These are phyloP conservation scores for Brachypalpus laphriformis DNA, from an alignment of 2,888 invertebrate genomes.

Conservation along the genomic window DNA sequence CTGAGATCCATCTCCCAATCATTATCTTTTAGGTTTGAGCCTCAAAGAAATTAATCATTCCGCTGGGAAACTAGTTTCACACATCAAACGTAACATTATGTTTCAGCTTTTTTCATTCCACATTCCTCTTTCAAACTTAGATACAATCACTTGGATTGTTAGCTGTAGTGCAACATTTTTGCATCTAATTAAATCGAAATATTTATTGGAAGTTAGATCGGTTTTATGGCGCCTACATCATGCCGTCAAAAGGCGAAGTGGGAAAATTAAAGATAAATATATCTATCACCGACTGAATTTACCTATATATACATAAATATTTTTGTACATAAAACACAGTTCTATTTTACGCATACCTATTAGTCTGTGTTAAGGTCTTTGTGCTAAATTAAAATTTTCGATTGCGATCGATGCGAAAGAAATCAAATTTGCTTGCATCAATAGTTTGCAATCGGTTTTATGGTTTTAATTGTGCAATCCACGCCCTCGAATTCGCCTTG, in stretches of 20 bases:
- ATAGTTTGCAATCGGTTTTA: slow-evolving; percentile 4
- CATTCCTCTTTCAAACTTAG: not conserved
- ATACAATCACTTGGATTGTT: not conserved
- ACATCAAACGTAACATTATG: not conserved
- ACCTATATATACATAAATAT: not conserved
- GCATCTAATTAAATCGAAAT: slow-evolving; percentile 2
- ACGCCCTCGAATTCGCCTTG: slow-evolving; percentile 66
- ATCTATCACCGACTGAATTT: not conserved
- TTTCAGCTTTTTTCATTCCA: not conserved
- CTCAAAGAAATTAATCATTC: not conserved
- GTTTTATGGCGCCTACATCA: not conserved
- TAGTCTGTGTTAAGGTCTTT: not conserved
- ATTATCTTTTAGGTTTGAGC: not conserved
- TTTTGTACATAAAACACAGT: not conserved
- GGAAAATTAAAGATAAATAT: not conserved
- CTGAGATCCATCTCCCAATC: no score
- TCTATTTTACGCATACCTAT: not conserved
- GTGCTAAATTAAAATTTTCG: slow-evolving; percentile 2
- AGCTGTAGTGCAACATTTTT: not conserved
- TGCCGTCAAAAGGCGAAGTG: not conserved
- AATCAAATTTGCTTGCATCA: not conserved
- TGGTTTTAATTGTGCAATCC: slow-evolving; percentile 60
- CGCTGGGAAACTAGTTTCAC: not conserved
- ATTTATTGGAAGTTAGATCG: not conserved
- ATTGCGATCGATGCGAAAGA: slow-evolving; percentile 11